phyloP scores from a whole-genome alignment of 1,140 invertebrate species.

The Episyrphus balteatus region DNA sequence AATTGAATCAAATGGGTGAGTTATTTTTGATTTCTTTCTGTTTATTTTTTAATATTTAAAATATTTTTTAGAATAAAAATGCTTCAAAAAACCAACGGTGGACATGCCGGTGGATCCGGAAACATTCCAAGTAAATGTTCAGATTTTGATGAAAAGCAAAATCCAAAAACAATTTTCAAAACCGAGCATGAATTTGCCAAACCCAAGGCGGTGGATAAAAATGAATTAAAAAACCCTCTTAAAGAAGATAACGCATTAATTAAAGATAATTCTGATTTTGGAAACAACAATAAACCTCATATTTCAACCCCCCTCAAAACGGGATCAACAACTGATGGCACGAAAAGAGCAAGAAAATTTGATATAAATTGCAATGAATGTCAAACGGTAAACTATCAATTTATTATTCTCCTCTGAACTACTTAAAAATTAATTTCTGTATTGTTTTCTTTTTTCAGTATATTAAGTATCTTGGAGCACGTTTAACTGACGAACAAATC shows the following conservation, averaged over 20 bases:
- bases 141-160: too few species aligned
- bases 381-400: slow-evolving; percentile 16
- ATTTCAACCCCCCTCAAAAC: background rate
- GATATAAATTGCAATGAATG: slow-evolving; percentile 23
- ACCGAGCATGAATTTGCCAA: too few species aligned
- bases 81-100: slow-evolving; percentile 1
- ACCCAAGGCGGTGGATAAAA: background rate
- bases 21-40: slow-evolving; percentile 13
- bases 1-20: slow-evolving; percentile 19
- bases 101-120: background rate
- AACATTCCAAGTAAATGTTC: background rate
- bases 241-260: slow-evolving; percentile 1
- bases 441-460: slow-evolving; percentile 11
- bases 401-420: background rate
- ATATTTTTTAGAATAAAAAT: slow-evolving; percentile 7
- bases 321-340: slow-evolving; percentile 1
- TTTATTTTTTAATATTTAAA: background rate
- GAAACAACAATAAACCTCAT: slow-evolving; percentile 1
- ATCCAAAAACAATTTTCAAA: too few species aligned
- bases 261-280: slow-evolving; percentile 5
- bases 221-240: background rate
- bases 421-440: background rate
- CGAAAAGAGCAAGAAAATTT: slow-evolving; percentile 13
- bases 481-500: slow-evolving; percentile 19
- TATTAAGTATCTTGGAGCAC: slow-evolving; percentile 20